Evolutionary conservation across 1,140 invertebrate species (phyloP), one percentile per base, ranked within the genome.

Genomic region (Pseudomyrmex pallidus): DNA sequence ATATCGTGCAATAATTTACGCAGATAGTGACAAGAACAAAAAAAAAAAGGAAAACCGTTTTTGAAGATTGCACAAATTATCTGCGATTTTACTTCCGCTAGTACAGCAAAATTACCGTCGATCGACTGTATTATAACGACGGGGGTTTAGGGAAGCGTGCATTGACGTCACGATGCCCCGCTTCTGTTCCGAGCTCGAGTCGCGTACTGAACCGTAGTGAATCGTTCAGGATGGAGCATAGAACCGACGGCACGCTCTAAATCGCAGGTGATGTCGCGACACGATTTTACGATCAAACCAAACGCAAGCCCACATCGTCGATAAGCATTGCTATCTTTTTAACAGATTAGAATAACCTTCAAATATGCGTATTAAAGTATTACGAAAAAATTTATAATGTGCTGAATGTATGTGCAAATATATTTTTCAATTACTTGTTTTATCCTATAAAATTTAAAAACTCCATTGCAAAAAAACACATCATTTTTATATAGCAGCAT

Each of bases 151-250:
- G 64, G 88, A 82, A 78, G 88, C 88, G 70, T 90, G 83, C 74
- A 89, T 85, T 86, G 82, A 90, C 90, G 88, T 90, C 87, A 82
- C 86, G 68, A 83, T 57, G 85, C 61, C 12, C 54, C 72, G 70
- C 52, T 46, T 52, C 73, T 74, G 80, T 78, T 72, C 22, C 64
- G 35, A 50, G 68, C 57, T 74, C 52, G 56, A 73, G 66, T 35
- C 56, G 77, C 67, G 35, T 35, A 61, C 25, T 48, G 25, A 59
- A 48, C 64, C 84, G 63, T 74, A 66, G 74, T 83, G 85, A 86
- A 86, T 83, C 56, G 85, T 83, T 83, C 73, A 67, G 59, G 59
- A 17, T 44, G 59, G 46, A 66, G 25, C 67, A 67, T 72, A 22
- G 63, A 44, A 56, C 46, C 59, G 59, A 59, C 50, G 48, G 70